phyloP scores from a whole-genome alignment of 2,797 vertebrate genomes.

The Falco rusticolus region DNA sequence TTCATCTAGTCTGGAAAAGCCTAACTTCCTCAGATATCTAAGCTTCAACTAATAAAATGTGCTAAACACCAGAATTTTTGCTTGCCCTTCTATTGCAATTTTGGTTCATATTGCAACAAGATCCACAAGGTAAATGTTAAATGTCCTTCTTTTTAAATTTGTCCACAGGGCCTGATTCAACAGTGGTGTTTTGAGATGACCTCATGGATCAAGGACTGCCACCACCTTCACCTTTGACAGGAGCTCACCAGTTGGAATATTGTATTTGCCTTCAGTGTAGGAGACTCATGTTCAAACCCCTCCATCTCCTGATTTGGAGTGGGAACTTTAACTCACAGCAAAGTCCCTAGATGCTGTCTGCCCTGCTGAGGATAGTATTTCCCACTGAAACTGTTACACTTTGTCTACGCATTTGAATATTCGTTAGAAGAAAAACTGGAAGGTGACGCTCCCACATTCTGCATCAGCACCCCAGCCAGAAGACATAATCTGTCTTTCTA shows the following conservation, averaged over 20 bases:
- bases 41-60: neutral
- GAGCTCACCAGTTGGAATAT: neutral
- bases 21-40: neutral
- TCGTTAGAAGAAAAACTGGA: neutral
- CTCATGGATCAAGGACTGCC: neutral
- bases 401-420: conserved; percentile 18
- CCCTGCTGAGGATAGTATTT: neutral
- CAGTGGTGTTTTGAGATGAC: neutral
- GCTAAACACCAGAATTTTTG: neutral
- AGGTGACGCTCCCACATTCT: neutral
- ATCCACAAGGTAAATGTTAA: neutral
- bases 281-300: neutral
- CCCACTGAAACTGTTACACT: neutral
- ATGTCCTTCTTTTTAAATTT: neutral
- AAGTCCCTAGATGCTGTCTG: neutral
- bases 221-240: neutral
- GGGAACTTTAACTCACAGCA: neutral
- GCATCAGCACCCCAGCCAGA: neutral
- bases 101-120: neutral
- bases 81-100: neutral
- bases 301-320: neutral
- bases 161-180: neutral
- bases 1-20: neutral
- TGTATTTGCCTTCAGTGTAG: neutral
- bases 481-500: conserved; percentile 30